These are phyloP conservation scores for Emydocephalus ijimae DNA, from an alignment of 2,113 vertebrate genomes.

Conservation along the genomic window DNA sequence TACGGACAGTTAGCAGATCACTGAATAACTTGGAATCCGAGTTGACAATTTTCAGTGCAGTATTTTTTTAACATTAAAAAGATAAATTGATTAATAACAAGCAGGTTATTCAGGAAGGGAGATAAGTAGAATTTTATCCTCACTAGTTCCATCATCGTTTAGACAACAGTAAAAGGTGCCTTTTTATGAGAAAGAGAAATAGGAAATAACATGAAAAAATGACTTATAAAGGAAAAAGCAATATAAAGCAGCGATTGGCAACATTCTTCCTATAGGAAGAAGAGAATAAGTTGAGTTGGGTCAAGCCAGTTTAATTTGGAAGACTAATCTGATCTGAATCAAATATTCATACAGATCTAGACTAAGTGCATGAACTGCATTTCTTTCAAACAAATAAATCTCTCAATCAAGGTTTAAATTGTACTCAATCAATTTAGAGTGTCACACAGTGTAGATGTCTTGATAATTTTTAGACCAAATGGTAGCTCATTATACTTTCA, in stretches of 20 bases:
- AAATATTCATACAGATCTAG: neutral
- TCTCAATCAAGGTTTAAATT: neutral
- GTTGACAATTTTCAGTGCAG: constrained; percentile 1
- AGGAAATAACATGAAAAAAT: neutral
- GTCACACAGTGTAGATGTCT: neutral
- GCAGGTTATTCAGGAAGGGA: neutral
- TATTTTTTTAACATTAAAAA: neutral
- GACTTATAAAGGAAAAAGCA: neutral
- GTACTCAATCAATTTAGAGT: neutral
- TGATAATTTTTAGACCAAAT: neutral
- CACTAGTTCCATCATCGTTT: neutral
- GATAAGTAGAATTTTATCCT: neutral
- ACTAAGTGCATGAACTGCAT: neutral
- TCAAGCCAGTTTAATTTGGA: neutral
- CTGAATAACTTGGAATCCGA: constrained; percentile 6
- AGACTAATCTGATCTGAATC: neutral
- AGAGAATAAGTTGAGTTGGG: neutral
- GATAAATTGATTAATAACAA: neutral
- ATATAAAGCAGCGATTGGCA: neutral
- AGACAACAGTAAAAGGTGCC: neutral
- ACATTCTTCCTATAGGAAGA: neutral
- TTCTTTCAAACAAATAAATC: neutral
- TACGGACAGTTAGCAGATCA: constrained; percentile 24
- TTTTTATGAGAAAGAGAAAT: neutral
- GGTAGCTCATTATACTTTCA: neutral